Conservation (phyloP, 2,888 invertebrate species). For the Lathronympha strigana region DNA sequence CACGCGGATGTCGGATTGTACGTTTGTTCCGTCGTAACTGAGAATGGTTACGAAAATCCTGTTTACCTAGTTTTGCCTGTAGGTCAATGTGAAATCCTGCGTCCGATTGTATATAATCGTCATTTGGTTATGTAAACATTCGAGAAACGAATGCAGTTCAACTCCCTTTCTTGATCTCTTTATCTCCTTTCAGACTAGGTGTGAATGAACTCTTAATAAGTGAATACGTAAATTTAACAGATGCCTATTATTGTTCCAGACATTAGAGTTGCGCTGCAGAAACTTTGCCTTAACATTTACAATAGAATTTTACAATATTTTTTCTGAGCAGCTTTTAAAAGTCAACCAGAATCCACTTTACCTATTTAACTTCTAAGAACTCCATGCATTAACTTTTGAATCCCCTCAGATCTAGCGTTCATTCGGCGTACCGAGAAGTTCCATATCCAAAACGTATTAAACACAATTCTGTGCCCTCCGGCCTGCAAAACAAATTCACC, state of each 20-base stretch:
- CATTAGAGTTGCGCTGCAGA: neutral
- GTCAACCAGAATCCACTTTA: no score
- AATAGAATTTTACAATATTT: neutral
- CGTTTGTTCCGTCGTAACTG: slow-evolving; percentile 33
- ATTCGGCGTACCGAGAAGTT: no score
- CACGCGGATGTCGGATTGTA: slow-evolving; percentile 14
- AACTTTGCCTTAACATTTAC: neutral
- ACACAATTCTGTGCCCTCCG: no score
- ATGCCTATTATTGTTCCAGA: neutral
- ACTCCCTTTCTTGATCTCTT: neutral
- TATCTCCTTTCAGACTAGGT: neutral
- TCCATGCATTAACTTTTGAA: no score
- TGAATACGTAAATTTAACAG: no score
- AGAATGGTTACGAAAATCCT: slow-evolving; percentile 28
- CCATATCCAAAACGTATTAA: no score
- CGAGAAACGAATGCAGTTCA: neutral
- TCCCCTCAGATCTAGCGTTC: no score
- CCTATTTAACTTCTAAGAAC: no score
- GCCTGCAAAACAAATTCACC: no score
- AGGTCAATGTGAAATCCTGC: slow-evolving; percentile 17
- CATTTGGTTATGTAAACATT: slow-evolving; percentile 5
- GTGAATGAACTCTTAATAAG: neutral
- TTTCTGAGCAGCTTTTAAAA: no score
- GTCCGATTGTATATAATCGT: neutral
- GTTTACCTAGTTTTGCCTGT: slow-evolving; percentile 21